A percentile compares a stretch with the other conserved stretches of the same genome.
These are phyloP conservation scores for Montifringilla adamsi DNA, from an alignment of 2,113 vertebrate genomes.

Conservation along the genomic window DNA sequence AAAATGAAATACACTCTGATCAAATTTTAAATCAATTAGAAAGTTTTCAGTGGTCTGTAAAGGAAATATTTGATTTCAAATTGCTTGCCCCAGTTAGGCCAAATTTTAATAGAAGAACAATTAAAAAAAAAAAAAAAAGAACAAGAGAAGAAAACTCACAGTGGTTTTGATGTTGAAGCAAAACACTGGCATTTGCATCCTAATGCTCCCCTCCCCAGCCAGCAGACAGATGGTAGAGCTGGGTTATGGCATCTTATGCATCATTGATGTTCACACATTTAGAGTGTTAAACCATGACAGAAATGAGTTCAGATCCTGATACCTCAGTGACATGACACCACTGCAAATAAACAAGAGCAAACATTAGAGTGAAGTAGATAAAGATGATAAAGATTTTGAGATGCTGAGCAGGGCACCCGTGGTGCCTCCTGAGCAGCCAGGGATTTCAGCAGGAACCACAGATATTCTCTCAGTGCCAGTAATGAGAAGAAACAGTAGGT, in stretches of 20 bases:
- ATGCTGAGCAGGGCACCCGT: background rate
- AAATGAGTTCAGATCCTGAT: background rate
- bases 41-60: background rate
- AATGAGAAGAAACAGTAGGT: constrained; percentile 30
- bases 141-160: background rate
- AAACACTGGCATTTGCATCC: background rate
- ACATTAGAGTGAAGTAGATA: background rate
- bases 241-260: background rate
- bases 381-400: background rate
- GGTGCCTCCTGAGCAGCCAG: background rate
- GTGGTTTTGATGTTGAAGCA: background rate
- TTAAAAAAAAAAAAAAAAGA: background rate
- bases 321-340: background rate
- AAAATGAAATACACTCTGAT: background rate
- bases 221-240: background rate
- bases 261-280: background rate
- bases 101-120: background rate
- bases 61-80: background rate
- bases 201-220: background rate
- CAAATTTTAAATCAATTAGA: background rate
- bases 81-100: background rate
- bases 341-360: background rate
- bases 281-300: background rate
- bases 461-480: background rate
- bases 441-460: background rate